Base-by-base conservation (phyloP, 2,888 invertebrate genomes). In the Artemia sinica region DNA sequence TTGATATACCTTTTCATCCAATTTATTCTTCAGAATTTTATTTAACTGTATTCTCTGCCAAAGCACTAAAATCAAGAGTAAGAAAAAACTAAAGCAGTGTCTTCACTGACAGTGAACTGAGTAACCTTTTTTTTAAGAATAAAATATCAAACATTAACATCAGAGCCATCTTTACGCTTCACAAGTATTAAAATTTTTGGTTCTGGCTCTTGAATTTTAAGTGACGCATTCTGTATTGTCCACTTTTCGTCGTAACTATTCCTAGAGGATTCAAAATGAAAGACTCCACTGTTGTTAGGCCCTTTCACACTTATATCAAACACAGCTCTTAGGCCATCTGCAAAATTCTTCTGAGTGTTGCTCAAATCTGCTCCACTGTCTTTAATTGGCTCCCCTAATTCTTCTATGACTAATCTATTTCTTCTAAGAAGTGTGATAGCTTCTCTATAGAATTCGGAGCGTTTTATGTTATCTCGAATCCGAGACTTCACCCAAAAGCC, bases 361-460 rank as follows among this genome's bases (percentile, higher is more conserved):
- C 80, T 79, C 52, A 87, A 75, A 76, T 86, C 84, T 71, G 88
- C 82, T 7, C 79, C 79, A 68, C 80, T 79, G 71, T 84, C 84
- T 75, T 82, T 83, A 52, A 89, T 85, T 1, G 89, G 89, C 76
- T 87, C 85, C 4, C 89, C 89, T 58, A 90, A 78, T 71, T 85
- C 79, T 67, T 81, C 76, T 11, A 50, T 63, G 8, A 85, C 79
- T 14, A 58, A 58, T 18, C 58, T n/a, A 58, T 58, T 58, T 58
- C 58, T n/a, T 18, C 58, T 58, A 8, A 58, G 18, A n/a, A 58
- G 58, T n/a, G 58, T 14, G 10, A 58, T 58, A 18, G 58, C 58
- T n/a, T 18, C 58, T 8, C 58, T n/a, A 18, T 58, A 58, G 10
- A n/a, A 14, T 9, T 58, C 58, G 58, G 58, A n/a, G 18, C 58